Percentiles rank a stretch among this genome's conserved stretches.
Evolutionary conservation across 2,113 vertebrate species (phyloP).

Genomic region (Ondatra zibethicus): DNA sequence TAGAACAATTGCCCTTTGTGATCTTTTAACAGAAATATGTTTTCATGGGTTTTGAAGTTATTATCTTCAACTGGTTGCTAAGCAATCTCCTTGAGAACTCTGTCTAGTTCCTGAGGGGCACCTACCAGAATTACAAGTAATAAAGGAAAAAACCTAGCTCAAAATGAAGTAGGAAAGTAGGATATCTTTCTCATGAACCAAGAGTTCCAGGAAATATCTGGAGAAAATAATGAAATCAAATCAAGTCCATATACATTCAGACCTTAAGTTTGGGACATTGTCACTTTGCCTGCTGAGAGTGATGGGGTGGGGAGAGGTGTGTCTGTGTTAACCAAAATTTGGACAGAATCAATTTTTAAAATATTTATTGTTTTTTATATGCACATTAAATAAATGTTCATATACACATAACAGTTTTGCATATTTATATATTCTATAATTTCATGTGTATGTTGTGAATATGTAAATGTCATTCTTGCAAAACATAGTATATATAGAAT

Average conservation of each 20-base stretch:
- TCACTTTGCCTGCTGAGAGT: not conserved
- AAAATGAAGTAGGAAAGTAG: too few relatives aligned
- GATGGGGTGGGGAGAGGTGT: not conserved
- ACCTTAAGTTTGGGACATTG: not conserved
- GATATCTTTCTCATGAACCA: not conserved
- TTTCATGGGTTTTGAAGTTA: not conserved
- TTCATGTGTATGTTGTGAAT: not conserved
- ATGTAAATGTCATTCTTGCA: not conserved
- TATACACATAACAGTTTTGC: not conserved
- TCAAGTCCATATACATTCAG: not conserved
- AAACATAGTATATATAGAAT: not conserved
- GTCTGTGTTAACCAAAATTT: not conserved
- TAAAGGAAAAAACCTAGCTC: not conserved
- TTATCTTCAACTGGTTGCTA: not conserved
- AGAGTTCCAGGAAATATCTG: not conserved
- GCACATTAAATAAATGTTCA: not conserved
- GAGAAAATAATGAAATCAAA: not conserved
- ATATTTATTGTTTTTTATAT: not conserved
- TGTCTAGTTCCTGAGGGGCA: not conserved
- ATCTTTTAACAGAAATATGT: not conserved
- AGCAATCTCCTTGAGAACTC: not conserved
- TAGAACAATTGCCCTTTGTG: not conserved
- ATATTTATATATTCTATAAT: not conserved
- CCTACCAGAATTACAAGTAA: not conserved
- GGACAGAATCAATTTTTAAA: not conserved